Evolutionary conservation across 2,888 invertebrate genomes (phyloP).

Genomic region (Rhodophaea formosa): DNA sequence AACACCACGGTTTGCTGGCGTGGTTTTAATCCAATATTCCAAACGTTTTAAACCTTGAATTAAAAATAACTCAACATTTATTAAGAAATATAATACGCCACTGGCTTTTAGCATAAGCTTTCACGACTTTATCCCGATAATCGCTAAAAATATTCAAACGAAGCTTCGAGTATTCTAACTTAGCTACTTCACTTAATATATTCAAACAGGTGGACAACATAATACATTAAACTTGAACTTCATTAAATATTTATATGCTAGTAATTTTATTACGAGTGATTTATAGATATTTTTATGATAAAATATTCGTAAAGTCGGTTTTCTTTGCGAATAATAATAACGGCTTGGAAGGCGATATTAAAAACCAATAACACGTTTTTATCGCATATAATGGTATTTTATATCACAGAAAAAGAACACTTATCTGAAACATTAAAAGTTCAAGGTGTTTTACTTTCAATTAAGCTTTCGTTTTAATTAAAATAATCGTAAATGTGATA

Average conservation of each 20-base stretch:
- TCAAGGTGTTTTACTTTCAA: constrained; percentile 52
- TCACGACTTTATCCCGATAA: background rate
- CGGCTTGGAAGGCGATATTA: background rate
- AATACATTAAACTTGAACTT: background rate
- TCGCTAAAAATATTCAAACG: background rate
- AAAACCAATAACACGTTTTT: background rate
- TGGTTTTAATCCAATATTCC: no score
- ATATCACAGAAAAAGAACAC: background rate
- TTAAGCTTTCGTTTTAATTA: constrained; percentile 24
- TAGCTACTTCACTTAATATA: background rate
- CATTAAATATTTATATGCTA: background rate
- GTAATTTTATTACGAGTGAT: background rate
- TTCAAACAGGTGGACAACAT: background rate
- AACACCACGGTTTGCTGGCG: no score
- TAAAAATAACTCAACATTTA: no score
- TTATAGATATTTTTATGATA: background rate
- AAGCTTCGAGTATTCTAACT: background rate
- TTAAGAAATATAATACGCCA: no score
- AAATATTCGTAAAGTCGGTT: background rate
- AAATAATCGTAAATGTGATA: background rate
- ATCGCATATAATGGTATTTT: background rate
- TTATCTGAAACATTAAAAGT: constrained; percentile 41
- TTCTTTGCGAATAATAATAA: background rate
- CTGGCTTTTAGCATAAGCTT: no score
- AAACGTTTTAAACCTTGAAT: no score